Conservation (phyloP, 2,888 invertebrate species). For the Himalopsyche tibetana region DNA sequence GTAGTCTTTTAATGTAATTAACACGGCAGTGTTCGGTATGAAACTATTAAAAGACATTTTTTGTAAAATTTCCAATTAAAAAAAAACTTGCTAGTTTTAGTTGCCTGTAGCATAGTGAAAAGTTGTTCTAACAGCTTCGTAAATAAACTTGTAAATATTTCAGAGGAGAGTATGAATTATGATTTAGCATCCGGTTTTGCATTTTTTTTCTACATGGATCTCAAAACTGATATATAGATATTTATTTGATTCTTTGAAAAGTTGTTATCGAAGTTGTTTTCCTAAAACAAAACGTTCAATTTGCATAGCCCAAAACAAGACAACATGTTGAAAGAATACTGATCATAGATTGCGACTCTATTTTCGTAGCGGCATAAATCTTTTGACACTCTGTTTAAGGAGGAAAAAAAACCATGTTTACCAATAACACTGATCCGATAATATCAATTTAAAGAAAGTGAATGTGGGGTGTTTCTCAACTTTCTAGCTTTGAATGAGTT, state of each 20-base stretch:
- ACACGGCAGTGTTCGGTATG: too few species aligned
- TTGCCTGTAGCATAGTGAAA: too few species aligned
- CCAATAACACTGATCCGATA: slow-evolving; percentile 14
- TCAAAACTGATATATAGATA: background rate
- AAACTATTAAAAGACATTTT: too few species aligned
- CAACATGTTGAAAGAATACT: slow-evolving; percentile 1
- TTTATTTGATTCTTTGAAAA: background rate
- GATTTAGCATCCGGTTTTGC: too few species aligned
- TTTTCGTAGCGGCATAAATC: slow-evolving; percentile 11
- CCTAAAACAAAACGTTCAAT: slow-evolving; percentile 24
- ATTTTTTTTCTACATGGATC: too few species aligned
- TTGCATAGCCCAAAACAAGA: slow-evolving; percentile 23
- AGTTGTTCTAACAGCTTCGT: too few species aligned
- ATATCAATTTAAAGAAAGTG: slow-evolving; percentile 27
- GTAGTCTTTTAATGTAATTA: too few species aligned
- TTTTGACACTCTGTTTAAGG: slow-evolving; percentile 14
- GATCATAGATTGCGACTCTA: slow-evolving; percentile 5
- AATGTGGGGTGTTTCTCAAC: slow-evolving; percentile 21
- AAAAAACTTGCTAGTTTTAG: too few species aligned
- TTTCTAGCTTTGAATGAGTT: slow-evolving; percentile 5
- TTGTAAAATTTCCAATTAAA: too few species aligned
- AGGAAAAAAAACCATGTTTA: slow-evolving; percentile 4
- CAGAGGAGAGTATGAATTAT: too few species aligned
- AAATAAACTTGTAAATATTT: too few species aligned
- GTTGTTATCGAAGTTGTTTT: background rate